Evolutionary conservation across 2,113 vertebrate species (phyloP).

Genomic region (Electrona antarctica): DNA sequence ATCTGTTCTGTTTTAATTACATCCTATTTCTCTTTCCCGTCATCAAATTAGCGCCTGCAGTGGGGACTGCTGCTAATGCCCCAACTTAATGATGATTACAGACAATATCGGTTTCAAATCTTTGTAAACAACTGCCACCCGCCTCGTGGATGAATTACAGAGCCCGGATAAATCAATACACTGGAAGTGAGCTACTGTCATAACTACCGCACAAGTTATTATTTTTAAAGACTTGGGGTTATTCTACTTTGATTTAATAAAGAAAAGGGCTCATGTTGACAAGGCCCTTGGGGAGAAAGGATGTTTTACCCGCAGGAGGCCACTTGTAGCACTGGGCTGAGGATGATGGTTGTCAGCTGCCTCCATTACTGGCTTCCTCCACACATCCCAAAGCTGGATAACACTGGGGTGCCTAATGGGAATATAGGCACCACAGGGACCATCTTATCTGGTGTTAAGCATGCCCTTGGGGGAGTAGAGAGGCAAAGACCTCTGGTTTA

Average conservation of each 20-base stretch:
- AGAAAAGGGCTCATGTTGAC: constrained; percentile 27
- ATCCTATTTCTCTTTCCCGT: constrained; percentile 47
- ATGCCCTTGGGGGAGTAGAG: constrained; percentile 55
- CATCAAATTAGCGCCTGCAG: constrained; percentile 63
- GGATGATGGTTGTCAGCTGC: background rate
- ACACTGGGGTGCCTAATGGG: background rate
- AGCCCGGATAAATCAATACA: constrained; percentile 47
- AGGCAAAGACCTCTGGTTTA: constrained; percentile 50
- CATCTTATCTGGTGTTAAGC: constrained; percentile 58
- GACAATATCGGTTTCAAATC: constrained; percentile 66
- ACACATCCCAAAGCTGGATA: background rate
- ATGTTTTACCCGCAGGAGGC: constrained; percentile 7
- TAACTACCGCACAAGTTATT: constrained; percentile 34
- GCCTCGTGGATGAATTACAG: constrained; percentile 53
- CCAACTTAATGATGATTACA: constrained; percentile 70
- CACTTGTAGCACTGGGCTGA: constrained; percentile 5
- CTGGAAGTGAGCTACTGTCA: constrained; percentile 34
- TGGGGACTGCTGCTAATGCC: constrained; percentile 53
- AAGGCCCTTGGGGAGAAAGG: background rate
- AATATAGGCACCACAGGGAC: constrained; percentile 24
- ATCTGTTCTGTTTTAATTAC: constrained; percentile 73
- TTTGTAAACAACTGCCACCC: constrained; percentile 55
- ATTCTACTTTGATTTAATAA: constrained; percentile 27
- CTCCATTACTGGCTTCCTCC: background rate
- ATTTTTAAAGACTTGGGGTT: constrained; percentile 6